phyloP scores from a whole-genome alignment of 2,797 vertebrate genomes.

The Fistularia tabacaria region DNA sequence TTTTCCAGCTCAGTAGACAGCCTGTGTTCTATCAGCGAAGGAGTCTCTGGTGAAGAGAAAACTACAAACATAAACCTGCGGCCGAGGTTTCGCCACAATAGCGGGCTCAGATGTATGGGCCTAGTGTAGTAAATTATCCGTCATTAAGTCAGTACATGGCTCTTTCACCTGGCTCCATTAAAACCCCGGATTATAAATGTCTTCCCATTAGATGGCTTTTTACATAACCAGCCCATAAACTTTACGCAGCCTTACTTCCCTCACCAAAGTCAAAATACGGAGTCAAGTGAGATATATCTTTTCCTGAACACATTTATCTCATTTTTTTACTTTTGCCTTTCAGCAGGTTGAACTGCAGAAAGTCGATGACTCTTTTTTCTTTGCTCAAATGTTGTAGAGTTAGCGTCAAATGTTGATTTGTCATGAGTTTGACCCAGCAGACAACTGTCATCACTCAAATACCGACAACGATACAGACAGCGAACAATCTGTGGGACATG shows the following conservation, averaged over 20 bases:
- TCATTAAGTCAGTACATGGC: conserved; percentile 29
- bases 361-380: background rate
- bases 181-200: conserved; percentile 20
- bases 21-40: conserved; percentile 27
- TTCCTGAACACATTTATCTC: background rate
- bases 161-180: conserved; percentile 24
- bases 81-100: conserved; percentile 8
- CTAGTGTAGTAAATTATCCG: conserved; percentile 26
- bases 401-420: background rate
- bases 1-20: conserved; percentile 19
- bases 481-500: conserved; percentile 14
- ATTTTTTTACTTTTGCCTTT: conserved; percentile 1
- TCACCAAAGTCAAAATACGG: background rate
- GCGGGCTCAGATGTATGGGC: conserved; percentile 1
- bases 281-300: background rate
- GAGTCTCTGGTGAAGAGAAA: conserved; percentile 35
- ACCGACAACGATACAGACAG: conserved; percentile 11
- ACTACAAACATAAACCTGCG: background rate
- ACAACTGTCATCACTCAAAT: conserved; percentile 17
- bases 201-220: conserved; percentile 21
- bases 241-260: background rate
- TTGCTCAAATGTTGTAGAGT: too few species aligned
- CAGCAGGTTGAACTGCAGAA: conserved; percentile 4
- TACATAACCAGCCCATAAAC: background rate
- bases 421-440: conserved; percentile 9